Percentiles rank a stretch among this genome's conserved stretches.
Evolutionary conservation across 2,113 vertebrate species (phyloP).

Genomic region (Gallinago paraguaiae): DNA sequence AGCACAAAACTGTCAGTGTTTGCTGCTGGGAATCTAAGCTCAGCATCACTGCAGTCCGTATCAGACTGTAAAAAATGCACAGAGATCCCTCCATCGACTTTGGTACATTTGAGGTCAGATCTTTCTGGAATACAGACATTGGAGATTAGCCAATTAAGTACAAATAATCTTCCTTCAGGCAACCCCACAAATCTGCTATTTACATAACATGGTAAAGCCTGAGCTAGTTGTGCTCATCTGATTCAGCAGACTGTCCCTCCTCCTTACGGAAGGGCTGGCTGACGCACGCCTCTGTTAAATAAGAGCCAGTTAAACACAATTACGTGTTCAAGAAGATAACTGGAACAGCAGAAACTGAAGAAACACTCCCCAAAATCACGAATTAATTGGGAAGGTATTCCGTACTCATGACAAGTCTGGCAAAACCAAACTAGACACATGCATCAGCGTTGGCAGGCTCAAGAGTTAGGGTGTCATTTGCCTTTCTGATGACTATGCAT

Average conservation of each 20-base stretch:
- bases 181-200: conserved; percentile 10
- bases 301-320: background rate
- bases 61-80: background rate
- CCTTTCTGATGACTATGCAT: background rate
- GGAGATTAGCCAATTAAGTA: conserved; percentile 19
- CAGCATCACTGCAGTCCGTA: background rate
- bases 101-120: background rate
- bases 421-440: background rate
- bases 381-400: background rate
- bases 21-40: background rate
- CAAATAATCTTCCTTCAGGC: background rate
- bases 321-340: background rate
- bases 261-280: background rate
- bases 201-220: background rate
- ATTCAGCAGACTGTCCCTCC: conserved; percentile 2
- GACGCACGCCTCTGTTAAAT: fast-evolving
- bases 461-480: background rate
- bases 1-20: background rate
- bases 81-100: background rate
- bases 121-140: background rate
- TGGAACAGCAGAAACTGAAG: background rate
- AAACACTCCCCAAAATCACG: background rate
- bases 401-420: background rate
- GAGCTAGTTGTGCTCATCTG: conserved; percentile 20
- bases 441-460: background rate